A percentile compares a stretch with the other conserved stretches of the same genome.
Conservation (phyloP, 2,113 vertebrate genomes). For the Hiodon tergisus region DNA sequence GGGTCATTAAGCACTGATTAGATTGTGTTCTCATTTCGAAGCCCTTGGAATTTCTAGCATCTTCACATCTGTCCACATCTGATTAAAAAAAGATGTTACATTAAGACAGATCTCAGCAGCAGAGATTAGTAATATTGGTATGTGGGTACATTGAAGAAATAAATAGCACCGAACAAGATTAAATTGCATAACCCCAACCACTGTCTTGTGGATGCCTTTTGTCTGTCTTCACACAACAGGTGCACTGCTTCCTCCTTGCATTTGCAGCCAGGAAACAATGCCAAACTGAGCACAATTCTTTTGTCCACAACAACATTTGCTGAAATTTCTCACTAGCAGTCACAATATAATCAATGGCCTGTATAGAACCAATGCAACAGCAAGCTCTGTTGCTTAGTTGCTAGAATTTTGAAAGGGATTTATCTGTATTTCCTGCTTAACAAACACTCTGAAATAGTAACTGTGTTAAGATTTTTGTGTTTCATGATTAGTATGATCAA, state of each 20-base stretch:
- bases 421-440: neutral
- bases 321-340: neutral
- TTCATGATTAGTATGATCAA: neutral
- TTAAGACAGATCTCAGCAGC: no score
- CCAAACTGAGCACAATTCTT: conserved; percentile 25
- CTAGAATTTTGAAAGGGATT: neutral
- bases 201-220: conserved; percentile 4
- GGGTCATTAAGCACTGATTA: conserved; percentile 57
- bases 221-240: conserved; percentile 10
- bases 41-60: no score
- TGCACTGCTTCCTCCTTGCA: conserved; percentile 26
- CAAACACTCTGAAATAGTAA: neutral
- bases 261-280: conserved; percentile 30
- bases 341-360: neutral
- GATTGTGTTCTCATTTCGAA: neutral
- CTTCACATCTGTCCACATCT: no score
- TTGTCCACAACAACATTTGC: neutral
- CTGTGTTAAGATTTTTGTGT: neutral
- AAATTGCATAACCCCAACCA: neutral
- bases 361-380: neutral
- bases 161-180: neutral
- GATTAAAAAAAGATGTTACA: no score
- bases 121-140: neutral
- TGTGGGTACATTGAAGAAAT: neutral
- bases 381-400: neutral